A percentile compares a stretch with the other conserved stretches of the same genome.
Evolutionary conservation across 1,140 invertebrate species (phyloP).

Genomic region (Drosophila quadrilineata): DNA sequence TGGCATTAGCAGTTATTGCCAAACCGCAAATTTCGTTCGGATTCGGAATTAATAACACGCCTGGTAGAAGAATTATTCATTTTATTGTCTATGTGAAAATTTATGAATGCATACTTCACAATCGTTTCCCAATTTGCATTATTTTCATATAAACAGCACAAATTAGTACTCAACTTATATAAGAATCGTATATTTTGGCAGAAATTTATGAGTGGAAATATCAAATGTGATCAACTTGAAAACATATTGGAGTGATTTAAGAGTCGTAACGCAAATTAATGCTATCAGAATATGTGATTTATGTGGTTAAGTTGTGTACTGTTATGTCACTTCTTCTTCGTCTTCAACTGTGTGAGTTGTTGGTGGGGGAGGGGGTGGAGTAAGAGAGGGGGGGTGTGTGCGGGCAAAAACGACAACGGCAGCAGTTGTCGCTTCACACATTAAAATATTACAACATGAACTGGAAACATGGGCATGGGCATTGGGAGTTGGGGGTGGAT

Average conservation of each 20-base stretch:
- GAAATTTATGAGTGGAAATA: constrained; percentile 32
- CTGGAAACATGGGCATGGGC: constrained; percentile 66
- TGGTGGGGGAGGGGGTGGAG: background rate
- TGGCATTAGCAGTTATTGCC: too few relatives aligned
- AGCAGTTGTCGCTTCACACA: constrained; percentile 76
- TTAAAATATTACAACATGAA: constrained; percentile 78
- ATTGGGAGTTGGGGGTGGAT: constrained; percentile 24
- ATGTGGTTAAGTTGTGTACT: constrained; percentile 15
- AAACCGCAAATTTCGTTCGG: too few relatives aligned
- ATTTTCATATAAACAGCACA: background rate
- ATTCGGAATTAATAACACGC: too few relatives aligned
- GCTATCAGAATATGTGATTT: constrained; percentile 61
- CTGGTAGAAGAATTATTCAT: too few relatives aligned
- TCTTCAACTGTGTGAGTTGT: background rate
- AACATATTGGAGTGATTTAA: constrained; percentile 65
- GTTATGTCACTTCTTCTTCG: too few relatives aligned
- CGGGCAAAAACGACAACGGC: constrained; percentile 71
- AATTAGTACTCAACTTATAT: background rate
- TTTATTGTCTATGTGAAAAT: too few relatives aligned
- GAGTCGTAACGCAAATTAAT: constrained; percentile 58
- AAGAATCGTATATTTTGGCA: constrained; percentile 13
- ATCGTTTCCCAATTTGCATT: too few relatives aligned
- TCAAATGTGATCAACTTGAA: constrained; percentile 45
- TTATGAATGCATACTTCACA: too few relatives aligned
- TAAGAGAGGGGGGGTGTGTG: constrained; percentile 27